Evolutionary conservation across 1,140 invertebrate species (phyloP).

Genomic region (Chlorops oryzae): DNA sequence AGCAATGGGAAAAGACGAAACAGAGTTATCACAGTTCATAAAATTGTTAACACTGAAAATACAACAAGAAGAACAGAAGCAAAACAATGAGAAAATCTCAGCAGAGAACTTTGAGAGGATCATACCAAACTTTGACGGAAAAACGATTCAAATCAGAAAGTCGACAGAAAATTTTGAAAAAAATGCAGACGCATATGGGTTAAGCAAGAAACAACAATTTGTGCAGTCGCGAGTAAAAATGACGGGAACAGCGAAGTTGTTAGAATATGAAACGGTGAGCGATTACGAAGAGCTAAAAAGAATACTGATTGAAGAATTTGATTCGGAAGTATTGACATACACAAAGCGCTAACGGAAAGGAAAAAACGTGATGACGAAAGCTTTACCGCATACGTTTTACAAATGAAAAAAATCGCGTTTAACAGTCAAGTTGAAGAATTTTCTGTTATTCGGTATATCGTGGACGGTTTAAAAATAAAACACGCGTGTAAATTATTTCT

Average conservation of each 20-base stretch:
- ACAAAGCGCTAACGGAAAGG: background rate
- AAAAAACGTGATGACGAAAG: background rate
- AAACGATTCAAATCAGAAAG: background rate
- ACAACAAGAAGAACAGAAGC: no score
- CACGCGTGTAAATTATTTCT: background rate
- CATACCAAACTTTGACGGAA: background rate
- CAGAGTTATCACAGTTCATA: no score
- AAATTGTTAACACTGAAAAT: no score
- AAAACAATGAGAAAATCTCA: background rate
- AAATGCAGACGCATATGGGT: slow-evolving; percentile 3
- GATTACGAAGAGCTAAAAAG: slow-evolving; percentile 1
- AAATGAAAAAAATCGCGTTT: background rate
- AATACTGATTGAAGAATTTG: slow-evolving; percentile 2
- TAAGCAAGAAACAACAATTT: background rate
- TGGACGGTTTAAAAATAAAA: background rate
- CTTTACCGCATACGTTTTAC: background rate
- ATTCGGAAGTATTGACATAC: background rate
- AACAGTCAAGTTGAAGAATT: background rate
- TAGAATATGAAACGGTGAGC: background rate
- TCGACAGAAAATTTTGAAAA: slow-evolving; percentile 4
- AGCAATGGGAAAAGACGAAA: no score
- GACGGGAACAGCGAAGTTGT: slow-evolving; percentile 4
- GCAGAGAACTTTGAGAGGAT: background rate
- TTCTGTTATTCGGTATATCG: slow-evolving; percentile 2
- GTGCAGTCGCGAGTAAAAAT: background rate